These are phyloP conservation scores for Enteromius paludinosus DNA, from an alignment of 2,797 vertebrate species.

Conservation along the genomic window DNA sequence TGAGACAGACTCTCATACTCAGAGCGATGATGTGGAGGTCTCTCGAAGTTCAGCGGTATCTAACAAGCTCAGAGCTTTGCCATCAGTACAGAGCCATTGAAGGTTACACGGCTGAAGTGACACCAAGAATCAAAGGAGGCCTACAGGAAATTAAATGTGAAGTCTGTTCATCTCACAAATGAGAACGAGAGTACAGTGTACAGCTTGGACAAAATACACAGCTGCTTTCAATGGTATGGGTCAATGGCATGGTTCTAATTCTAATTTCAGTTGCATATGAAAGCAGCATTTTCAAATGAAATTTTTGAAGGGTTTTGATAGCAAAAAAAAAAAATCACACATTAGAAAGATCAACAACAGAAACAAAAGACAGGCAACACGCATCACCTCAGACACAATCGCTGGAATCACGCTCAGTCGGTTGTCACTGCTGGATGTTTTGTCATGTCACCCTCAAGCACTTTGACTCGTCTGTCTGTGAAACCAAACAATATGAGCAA, in stretches of 20 bases:
- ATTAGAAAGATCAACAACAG: background rate
- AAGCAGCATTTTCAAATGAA: background rate
- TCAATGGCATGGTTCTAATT: background rate
- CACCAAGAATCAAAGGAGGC: conserved; percentile 15
- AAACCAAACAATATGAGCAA: conserved; percentile 47
- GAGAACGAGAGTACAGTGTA: background rate
- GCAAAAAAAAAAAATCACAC: background rate
- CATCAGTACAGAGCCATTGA: conserved; percentile 13
- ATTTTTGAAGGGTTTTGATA: background rate
- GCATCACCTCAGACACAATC: conserved; percentile 3
- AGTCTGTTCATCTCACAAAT: conserved; percentile 3
- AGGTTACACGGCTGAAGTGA: conserved; percentile 11
- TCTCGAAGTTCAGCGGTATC: conserved; percentile 43
- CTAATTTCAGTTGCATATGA: background rate
- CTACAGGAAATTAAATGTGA: conserved; percentile 23
- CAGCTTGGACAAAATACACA: background rate
- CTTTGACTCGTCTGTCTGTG: conserved; percentile 45
- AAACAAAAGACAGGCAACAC: conserved; percentile 10
- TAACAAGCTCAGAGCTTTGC: conserved; percentile 22
- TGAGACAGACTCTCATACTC: conserved; percentile 49
- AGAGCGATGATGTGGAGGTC: conserved; percentile 31
- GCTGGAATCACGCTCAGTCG: conserved; percentile 3
- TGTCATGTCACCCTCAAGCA: conserved; percentile 22
- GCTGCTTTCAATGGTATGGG: background rate
- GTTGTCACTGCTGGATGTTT: conserved; percentile 26